Conservation (phyloP, 2,888 invertebrate genomes). For the Globia sparganii region DNA sequence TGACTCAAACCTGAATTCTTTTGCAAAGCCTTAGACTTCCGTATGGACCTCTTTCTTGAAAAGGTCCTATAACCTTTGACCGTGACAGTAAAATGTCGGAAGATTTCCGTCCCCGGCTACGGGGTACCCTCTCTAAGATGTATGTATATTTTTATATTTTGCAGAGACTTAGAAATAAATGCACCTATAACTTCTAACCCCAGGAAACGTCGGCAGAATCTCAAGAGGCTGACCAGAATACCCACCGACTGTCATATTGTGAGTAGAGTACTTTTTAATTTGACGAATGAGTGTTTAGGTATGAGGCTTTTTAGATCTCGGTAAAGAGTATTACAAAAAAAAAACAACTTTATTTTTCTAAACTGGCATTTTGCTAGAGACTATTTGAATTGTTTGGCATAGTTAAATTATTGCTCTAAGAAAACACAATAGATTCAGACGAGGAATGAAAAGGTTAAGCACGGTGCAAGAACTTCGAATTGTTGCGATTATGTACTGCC, state of each 20-base stretch:
- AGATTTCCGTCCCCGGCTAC: conserved; percentile 3
- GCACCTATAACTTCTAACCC: conserved; percentile 51
- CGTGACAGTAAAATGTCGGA: not conserved
- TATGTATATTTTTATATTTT: conserved; percentile 57
- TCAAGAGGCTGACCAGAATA: conserved; percentile 55
- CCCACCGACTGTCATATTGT: conserved; percentile 62
- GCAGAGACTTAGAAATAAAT: conserved; percentile 61
- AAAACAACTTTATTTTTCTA: too few relatives aligned
- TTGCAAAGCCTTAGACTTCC: not conserved
- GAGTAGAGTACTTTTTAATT: conserved; percentile 38
- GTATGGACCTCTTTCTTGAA: not conserved
- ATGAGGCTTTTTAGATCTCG: conserved; percentile 6
- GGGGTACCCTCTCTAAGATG: conserved; percentile 47
- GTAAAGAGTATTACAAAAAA: not conserved
- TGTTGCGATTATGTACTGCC: too few relatives aligned
- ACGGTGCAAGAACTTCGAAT: not conserved
- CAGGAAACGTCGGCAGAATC: conserved; percentile 65
- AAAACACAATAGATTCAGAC: not conserved
- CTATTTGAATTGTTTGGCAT: not conserved
- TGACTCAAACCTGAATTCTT: not conserved
- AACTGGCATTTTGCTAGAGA: not conserved
- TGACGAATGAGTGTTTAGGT: not conserved
- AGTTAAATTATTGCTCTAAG: not conserved
- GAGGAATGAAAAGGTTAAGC: not conserved
- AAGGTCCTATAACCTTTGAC: not conserved